These are phyloP conservation scores for Catharus bicknelli DNA, from an alignment of 2,113 vertebrate species.

Conservation along the genomic window DNA sequence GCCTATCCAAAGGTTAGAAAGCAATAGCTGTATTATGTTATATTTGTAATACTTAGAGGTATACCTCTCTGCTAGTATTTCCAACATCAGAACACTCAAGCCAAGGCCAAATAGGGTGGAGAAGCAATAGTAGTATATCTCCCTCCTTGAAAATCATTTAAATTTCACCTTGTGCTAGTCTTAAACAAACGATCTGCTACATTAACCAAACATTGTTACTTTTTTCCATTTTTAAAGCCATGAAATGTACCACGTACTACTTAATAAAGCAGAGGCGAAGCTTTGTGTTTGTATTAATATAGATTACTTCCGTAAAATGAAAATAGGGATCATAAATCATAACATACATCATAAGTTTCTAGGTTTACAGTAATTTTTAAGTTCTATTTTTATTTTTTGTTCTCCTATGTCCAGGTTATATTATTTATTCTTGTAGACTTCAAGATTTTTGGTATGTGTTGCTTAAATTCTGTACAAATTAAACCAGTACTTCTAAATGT, in stretches of 20 bases:
- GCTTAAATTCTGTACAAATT: not conserved
- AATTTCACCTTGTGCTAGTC: conserved; percentile 31
- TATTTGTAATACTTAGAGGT: not conserved
- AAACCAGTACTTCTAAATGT: not conserved
- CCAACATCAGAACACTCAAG: not conserved
- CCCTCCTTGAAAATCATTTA: conserved; percentile 16
- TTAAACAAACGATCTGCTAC: conserved; percentile 38
- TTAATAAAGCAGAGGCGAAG: conserved; percentile 53
- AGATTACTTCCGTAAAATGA: conserved; percentile 64
- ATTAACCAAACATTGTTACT: conserved; percentile 25
- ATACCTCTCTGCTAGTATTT: not conserved
- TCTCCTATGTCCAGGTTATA: not conserved
- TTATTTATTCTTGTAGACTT: not conserved
- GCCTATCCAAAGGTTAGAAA: not conserved
- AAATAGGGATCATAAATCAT: conserved; percentile 73
- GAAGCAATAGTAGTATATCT: not conserved
- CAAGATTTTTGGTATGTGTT: not conserved
- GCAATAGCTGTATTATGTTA: not conserved
- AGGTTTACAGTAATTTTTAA: conserved; percentile 54
- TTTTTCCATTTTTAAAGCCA: conserved; percentile 19
- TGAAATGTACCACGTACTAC: conserved; percentile 36
- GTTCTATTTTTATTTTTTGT: conserved; percentile 22
- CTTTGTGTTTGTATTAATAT: conserved; percentile 64
- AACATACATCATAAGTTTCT: conserved; percentile 41
- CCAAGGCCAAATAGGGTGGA: not conserved